Base-by-base conservation (phyloP, 1,140 invertebrate genomes). In the Achatina immaculata region DNA sequence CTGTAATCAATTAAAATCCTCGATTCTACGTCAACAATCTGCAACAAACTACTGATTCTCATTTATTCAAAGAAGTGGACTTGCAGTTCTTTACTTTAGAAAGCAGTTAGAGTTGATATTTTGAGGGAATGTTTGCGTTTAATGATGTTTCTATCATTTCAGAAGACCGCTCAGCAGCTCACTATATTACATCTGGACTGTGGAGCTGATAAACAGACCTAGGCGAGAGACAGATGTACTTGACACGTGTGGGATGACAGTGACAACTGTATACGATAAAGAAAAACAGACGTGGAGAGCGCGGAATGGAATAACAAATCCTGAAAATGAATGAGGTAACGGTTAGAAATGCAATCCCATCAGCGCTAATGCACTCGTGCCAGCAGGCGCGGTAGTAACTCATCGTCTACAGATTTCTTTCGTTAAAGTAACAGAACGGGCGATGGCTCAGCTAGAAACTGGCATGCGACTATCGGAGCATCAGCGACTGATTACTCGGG, bases 281-380 rank as follows among this genome's bases (percentile, higher is more conserved):
- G 58, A 21, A 62, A n/a, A 62, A 62, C 58, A 62, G 58, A 62
- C 58, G n/a, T 62, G 6, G 58, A 62, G n/a, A 31, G 31, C 7
- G n/a, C 58, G 31, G 58, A 62, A 3, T 11, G 31, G 58, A 16
- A 28, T 62, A 62, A 0, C 58, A 62, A 28, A 21, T 6, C 58
- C 6, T 31, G 58, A 62, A 62, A 31, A 62, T 62, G 16, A 21
- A 62, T 62, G 28, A 19, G 58, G 58, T 16, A 28, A 62, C 28
- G 9, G n/a, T 28, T 31, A 31, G 58, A 62, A 62, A 31, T 31
- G n/a, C 58, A 62, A 62, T 62, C 21, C 58, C 58, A 62, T 62
- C 58, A 62, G 28, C 58, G 58, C 58, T 62, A 62, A 62, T 62
- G 58, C n/a, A 62, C 28, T 62, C 58, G 58, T 16, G 28, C 58